phyloP scores from a whole-genome alignment of 2,888 invertebrate genomes.

The Diarsia mendica region DNA sequence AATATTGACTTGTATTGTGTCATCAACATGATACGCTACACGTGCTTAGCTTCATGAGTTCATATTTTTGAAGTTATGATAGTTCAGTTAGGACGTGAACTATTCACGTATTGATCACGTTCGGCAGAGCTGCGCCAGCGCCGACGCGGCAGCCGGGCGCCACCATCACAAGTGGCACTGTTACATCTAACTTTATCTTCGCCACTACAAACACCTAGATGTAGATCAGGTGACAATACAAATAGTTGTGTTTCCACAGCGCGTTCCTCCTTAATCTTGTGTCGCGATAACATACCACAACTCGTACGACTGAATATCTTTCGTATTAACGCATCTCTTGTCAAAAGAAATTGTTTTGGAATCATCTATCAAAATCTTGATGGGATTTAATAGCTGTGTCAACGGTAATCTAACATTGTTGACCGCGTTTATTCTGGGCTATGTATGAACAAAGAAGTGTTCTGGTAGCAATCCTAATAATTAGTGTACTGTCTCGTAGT shows the following conservation, averaged over 20 bases:
- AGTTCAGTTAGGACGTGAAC: conserved; percentile 81
- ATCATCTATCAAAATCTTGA: conserved; percentile 42
- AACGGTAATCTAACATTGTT: conserved; percentile 34
- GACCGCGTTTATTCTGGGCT: conserved; percentile 44
- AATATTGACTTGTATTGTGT: conserved; percentile 34
- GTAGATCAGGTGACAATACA: conserved; percentile 85
- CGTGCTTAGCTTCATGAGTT: conserved; percentile 75
- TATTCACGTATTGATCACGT: conserved; percentile 80
- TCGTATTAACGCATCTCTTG: conserved; percentile 72
- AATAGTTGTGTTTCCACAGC: conserved; percentile 85
- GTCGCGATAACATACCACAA: conserved; percentile 77
- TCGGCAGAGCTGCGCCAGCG: conserved; percentile 57
- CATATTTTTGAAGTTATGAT: conserved; percentile 75
- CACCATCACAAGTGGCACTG: conserved; percentile 67
- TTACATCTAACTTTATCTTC: conserved; percentile 77
- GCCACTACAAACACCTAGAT: conserved; percentile 77
- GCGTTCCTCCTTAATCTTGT: conserved; percentile 85
- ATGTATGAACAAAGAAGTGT: conserved; percentile 44
- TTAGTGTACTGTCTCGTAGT: conserved; percentile 52
- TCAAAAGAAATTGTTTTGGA: conserved; percentile 56
- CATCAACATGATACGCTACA: conserved; percentile 57
- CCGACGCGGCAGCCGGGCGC: conserved; percentile 53
- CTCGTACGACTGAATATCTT: conserved; percentile 76
- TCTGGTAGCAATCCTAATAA: conserved; percentile 43
- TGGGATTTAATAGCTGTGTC: conserved; percentile 30